Evolutionary conservation across 2,113 vertebrate genomes (phyloP), one percentile per base, ranked within the genome.

Genomic region (Nymphicus hollandicus): DNA sequence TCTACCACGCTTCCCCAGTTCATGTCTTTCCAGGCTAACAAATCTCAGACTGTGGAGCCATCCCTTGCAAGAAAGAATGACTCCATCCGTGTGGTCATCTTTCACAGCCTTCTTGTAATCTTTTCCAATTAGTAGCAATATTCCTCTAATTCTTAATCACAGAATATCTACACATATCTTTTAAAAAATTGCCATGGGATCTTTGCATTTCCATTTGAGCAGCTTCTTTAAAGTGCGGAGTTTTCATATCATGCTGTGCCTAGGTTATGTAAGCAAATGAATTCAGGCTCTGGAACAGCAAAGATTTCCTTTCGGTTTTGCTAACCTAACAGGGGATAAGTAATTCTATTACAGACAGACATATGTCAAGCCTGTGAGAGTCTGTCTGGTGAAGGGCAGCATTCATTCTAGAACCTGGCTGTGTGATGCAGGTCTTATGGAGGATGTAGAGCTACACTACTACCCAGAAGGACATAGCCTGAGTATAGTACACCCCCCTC

Each of bases 401-500:
- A 16, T 58, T 77, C 7, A 28, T 58, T 2, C 18, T 89, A 53
- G 25, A 81, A 35, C 43, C 46, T 89, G 55, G 17, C 17, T 43
- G 7, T 43, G 33, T 10, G 10, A 39, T 79, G 28, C 39, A 39
- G 11, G 27, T 71, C 25, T 86, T 61, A 66, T 8, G 47, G 49
- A 44, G 39, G 11, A 39, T 46, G 33, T 60, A 43, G 17, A 86
- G 23, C 43, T 46, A 27, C 12, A 11, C 6, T 37, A 1, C 33
- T 47, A 46, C 7, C 31, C 24, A 47, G 19, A 77, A 63, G 11
- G 10, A 4, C 28, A 58, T 9, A 63, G 22, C 6, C n/a, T 53
- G 43, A 3, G 23, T 58, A 9, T 78, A n/a, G n/a, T 14, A 58
- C 3, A 37, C 5, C 17, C 29, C 15, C 1, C 3, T 2, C 6